A percentile compares a stretch with the other conserved stretches of the same genome.
phyloP scores from a whole-genome alignment of 1,140 invertebrate species.

The Aplysia californica region DNA sequence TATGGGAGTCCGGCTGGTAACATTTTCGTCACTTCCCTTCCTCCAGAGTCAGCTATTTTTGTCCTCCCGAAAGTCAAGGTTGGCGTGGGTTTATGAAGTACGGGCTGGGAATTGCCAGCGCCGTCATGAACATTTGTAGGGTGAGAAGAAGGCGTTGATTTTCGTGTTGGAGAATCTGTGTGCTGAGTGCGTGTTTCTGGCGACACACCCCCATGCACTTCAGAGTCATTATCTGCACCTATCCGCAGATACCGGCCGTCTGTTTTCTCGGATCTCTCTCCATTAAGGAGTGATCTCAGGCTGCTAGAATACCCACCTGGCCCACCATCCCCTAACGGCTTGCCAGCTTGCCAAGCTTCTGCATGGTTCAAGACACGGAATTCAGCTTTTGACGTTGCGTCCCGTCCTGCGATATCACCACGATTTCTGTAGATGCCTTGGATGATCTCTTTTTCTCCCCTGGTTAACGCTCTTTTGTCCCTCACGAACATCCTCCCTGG shows the following conservation, averaged over 20 bases:
- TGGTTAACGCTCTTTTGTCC: slow-evolving; percentile 57
- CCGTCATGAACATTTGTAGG: too few relatives aligned
- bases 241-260: background rate
- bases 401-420: slow-evolving; percentile 39
- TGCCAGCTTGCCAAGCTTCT: slow-evolving; percentile 58
- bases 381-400: slow-evolving; percentile 10
- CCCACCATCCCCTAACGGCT: slow-evolving; percentile 15
- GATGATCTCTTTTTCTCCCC: slow-evolving; percentile 60
- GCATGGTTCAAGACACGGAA: slow-evolving; percentile 48
- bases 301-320: slow-evolving; percentile 27
- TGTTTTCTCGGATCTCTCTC: background rate
- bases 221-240: background rate
- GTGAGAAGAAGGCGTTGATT: too few relatives aligned
- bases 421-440: slow-evolving; percentile 59
- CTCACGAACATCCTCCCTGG: slow-evolving; percentile 55
- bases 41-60: background rate
- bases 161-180: background rate
- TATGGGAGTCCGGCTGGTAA: background rate
- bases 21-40: background rate
- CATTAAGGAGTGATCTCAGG: slow-evolving; percentile 26
- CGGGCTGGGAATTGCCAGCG: background rate
- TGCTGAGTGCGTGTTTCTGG: slow-evolving; percentile 18
- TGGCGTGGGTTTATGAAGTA: too few relatives aligned
- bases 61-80: too few relatives aligned
- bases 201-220: slow-evolving; percentile 8